A percentile compares a stretch with the other conserved stretches of the same genome.
These are phyloP conservation scores for Cryptosula pallasiana DNA, from an alignment of 2,888 invertebrate species.

Conservation along the genomic window DNA sequence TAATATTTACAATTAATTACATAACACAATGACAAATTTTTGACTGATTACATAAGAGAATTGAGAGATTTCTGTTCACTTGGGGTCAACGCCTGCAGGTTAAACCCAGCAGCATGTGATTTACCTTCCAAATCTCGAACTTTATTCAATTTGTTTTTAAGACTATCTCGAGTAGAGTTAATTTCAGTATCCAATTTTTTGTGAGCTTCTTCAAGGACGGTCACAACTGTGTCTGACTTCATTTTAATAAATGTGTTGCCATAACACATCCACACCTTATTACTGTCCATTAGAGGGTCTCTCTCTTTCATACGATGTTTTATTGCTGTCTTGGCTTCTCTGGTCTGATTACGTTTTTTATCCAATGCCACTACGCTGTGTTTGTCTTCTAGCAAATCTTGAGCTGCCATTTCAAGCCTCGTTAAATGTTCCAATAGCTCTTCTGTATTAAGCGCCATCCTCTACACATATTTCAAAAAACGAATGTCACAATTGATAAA, in stretches of 20 bases:
- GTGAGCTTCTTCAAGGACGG: neutral
- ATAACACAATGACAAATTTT: too few relatives aligned
- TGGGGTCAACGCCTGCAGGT: neutral
- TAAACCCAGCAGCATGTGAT: conserved; percentile 14
- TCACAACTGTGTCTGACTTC: neutral
- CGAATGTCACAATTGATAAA: neutral
- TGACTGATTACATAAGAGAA: neutral
- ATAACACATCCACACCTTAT: conserved; percentile 16
- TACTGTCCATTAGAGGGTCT: neutral
- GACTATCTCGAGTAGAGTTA: neutral
- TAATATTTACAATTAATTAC: too few relatives aligned
- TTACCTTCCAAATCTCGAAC: conserved; percentile 13
- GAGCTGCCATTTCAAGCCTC: neutral
- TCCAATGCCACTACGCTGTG: conserved; percentile 12
- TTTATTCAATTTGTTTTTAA: conserved; percentile 1
- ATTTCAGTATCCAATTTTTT: neutral
- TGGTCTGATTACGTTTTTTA: conserved; percentile 1
- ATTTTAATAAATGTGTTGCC: conserved; percentile 22
- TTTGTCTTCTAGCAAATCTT: conserved; percentile 10
- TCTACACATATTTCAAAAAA: neutral
- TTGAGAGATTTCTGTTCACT: neutral
- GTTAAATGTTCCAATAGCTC: conserved; percentile 4
- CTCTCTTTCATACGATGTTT: neutral
- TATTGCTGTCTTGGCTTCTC: neutral
- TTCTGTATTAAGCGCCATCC: neutral